A percentile compares a stretch with the other conserved stretches of the same genome.
These are phyloP conservation scores for Eulemur albifrons DNA, from an alignment of 2,797 vertebrate genomes.

Conservation along the genomic window DNA sequence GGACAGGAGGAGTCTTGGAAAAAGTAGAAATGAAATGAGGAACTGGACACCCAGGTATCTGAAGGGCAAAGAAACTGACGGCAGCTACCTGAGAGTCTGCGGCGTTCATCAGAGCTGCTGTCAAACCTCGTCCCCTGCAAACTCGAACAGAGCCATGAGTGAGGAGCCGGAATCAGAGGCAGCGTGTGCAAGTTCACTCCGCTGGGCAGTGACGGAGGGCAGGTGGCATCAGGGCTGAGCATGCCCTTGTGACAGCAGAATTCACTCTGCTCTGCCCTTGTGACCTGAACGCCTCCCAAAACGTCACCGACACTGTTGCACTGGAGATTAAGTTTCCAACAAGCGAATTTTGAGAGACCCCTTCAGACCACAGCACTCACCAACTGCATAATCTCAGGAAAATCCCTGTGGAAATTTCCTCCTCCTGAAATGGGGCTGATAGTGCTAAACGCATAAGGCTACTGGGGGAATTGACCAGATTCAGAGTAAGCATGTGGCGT, in stretches of 20 bases:
- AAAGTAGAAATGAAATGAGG: not conserved
- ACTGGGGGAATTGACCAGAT: not conserved
- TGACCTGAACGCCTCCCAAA: not conserved
- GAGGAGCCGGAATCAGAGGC: not conserved
- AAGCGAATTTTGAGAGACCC: rapidly evolving
- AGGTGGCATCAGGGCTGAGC: too few species aligned
- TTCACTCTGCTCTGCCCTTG: too few species aligned
- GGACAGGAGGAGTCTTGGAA: not conserved
- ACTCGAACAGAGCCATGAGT: rapidly evolving
- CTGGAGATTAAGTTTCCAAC: not conserved
- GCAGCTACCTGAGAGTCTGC: not conserved
- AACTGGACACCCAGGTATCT: too few species aligned
- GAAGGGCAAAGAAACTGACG: not conserved
- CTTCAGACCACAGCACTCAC: too few species aligned
- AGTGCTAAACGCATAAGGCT: too few species aligned
- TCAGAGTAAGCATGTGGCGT: rapidly evolving
- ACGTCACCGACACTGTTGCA: rapidly evolving
- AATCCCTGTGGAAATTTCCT: not conserved
- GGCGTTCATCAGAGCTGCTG: too few species aligned
- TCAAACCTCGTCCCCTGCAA: not conserved
- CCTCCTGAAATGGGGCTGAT: not conserved
- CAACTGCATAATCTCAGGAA: not conserved
- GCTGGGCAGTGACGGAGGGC: rapidly evolving
- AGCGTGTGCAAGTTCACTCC: not conserved
- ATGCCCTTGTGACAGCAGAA: not conserved